phyloP scores from a whole-genome alignment of 2,888 invertebrate genomes.

The Philereme transversata region DNA sequence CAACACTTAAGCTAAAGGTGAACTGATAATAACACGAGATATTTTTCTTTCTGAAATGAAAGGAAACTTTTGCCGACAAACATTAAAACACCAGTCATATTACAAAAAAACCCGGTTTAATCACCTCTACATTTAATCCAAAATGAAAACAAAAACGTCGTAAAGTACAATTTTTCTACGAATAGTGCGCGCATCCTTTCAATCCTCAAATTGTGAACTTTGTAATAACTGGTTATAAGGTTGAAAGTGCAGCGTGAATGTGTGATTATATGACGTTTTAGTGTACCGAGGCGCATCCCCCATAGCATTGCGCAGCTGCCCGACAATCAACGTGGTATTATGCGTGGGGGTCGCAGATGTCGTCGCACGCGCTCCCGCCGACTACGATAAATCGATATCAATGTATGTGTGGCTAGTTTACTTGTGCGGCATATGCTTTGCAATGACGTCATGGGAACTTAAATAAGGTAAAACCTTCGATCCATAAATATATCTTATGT shows the following conservation, averaged over 20 bases:
- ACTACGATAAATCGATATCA: conserved; percentile 64
- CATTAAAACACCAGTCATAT: conserved; percentile 35
- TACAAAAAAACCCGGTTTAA: conserved; percentile 35
- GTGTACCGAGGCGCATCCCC: conserved; percentile 37
- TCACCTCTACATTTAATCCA: conserved; percentile 38
- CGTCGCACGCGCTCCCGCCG: conserved; percentile 58
- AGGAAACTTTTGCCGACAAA: conserved; percentile 33
- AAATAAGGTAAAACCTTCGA: conserved; percentile 8
- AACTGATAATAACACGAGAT: conserved; percentile 15
- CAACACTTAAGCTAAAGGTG: conserved; percentile 26
- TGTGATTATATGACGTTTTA: conserved; percentile 30
- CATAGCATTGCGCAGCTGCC: conserved; percentile 72
- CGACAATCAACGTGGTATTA: conserved; percentile 67
- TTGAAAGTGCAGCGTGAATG: conserved; percentile 24
- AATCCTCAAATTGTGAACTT: conserved; percentile 5
- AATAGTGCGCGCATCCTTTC: conserved; percentile 8
- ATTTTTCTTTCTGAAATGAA: conserved; percentile 19
- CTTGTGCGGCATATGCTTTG: conserved; percentile 35
- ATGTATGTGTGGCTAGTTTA: conserved; percentile 36
- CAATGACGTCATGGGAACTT: conserved; percentile 35
- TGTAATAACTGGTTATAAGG: conserved; percentile 14
- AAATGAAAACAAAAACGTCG: conserved; percentile 30
- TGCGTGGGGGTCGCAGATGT: conserved; percentile 82
- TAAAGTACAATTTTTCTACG: conserved; percentile 26
- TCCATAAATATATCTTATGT: too few relatives aligned